Evolutionary conservation across 2,113 vertebrate species (phyloP).

Genomic region (Garra rufa): DNA sequence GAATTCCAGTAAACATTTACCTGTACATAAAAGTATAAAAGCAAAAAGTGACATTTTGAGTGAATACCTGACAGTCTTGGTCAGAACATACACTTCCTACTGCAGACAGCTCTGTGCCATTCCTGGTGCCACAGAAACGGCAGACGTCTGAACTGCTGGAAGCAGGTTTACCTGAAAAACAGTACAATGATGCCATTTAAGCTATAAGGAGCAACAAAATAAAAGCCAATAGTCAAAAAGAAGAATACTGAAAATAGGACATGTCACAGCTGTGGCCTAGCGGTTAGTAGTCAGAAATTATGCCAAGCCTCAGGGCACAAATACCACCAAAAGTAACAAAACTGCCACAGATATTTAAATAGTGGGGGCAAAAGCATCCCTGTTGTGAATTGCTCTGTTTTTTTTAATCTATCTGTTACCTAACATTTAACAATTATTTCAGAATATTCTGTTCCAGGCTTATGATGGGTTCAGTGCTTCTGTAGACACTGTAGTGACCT

Average conservation of each 20-base stretch:
- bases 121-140: slow-evolving; percentile 96
- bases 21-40: background rate
- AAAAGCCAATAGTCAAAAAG: background rate
- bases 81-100: slow-evolving; percentile 97
- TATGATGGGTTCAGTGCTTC: background rate
- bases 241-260: background rate
- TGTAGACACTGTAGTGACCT: background rate
- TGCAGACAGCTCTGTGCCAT: slow-evolving; percentile 92
- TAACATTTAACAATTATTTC: background rate
- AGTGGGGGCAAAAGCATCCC: background rate
- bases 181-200: background rate
- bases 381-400: background rate
- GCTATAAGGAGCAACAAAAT: background rate
- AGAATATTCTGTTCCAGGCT: background rate
- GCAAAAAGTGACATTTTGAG: background rate
- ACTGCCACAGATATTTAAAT: background rate
- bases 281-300: background rate
- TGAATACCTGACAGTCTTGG: slow-evolving; percentile 90
- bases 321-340: background rate
- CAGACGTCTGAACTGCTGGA: slow-evolving; percentile 96
- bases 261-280: background rate
- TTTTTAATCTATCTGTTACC: background rate
- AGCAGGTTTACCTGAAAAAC: slow-evolving; percentile 88
- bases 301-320: background rate
- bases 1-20: background rate